Evolutionary conservation across 1,140 invertebrate genomes (phyloP).

Genomic region (Hycleus phaleratus): DNA sequence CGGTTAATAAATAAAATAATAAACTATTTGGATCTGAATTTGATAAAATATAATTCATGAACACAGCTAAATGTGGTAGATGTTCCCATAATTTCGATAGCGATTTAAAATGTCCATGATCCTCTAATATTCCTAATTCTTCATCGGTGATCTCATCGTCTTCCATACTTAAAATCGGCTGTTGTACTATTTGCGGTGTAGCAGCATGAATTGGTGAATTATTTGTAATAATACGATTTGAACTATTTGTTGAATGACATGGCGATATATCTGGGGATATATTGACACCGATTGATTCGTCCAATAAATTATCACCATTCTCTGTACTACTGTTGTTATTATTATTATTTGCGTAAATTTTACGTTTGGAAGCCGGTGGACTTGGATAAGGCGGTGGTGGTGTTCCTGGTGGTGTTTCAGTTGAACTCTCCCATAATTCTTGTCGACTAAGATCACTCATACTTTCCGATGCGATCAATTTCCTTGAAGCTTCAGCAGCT

Average conservation of each 20-base stretch:
- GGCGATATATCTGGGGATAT: conserved; percentile 34
- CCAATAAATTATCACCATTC: conserved; percentile 24
- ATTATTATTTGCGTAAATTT: no score
- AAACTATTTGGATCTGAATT: conserved; percentile 67
- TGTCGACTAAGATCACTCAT: conserved; percentile 50
- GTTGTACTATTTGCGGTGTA: conserved; percentile 46
- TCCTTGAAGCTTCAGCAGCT: conserved; percentile 42
- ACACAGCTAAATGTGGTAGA: conserved; percentile 74
- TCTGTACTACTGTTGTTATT: conserved; percentile 18
- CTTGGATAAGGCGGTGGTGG: conserved; percentile 75
- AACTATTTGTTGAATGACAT: conserved; percentile 23
- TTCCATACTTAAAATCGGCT: conserved; percentile 88
- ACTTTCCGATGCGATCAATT: conserved; percentile 53
- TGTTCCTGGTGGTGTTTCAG: conserved; percentile 67
- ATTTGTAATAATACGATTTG: conserved; percentile 24
- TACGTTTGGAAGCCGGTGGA: conserved; percentile 23
- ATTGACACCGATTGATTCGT: conserved; percentile 9
- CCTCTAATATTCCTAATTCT: conserved; percentile 63
- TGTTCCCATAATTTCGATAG: conserved; percentile 59
- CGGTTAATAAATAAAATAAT: conserved; percentile 83
- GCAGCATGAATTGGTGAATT: conserved; percentile 38
- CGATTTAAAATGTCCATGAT: conserved; percentile 74
- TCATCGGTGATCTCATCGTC: conserved; percentile 86
- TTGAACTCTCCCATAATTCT: conserved; percentile 31
- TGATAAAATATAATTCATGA: conserved; percentile 80